Evolutionary conservation across 2,888 invertebrate genomes (phyloP).

Genomic region (Drosophila emarginata): DNA sequence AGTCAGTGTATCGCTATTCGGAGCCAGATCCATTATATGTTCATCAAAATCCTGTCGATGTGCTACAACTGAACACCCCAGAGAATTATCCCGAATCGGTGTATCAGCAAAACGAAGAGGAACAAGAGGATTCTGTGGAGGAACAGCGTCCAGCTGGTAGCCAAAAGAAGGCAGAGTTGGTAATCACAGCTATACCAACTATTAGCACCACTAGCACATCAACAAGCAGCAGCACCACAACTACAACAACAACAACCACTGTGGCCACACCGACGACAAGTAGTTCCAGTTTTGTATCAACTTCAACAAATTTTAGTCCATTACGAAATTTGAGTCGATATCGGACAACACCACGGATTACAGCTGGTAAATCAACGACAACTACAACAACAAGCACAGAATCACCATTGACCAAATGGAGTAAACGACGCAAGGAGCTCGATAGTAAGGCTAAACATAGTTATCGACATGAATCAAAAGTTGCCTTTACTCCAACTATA

Average conservation of each 20-base stretch:
- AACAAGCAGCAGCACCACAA: neutral
- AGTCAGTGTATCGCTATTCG: constrained; percentile 81
- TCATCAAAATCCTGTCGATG: constrained; percentile 58
- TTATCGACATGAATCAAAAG: constrained; percentile 55
- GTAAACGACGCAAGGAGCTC: constrained; percentile 69
- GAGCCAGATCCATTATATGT: constrained; percentile 83
- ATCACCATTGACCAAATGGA: constrained; percentile 79
- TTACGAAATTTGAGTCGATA: constrained; percentile 65
- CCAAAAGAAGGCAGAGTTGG: constrained; percentile 37
- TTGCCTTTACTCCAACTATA: constrained; percentile 11
- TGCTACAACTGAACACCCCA: constrained; percentile 42
- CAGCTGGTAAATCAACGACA: constrained; percentile 56
- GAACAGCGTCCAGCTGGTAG: constrained; percentile 43
- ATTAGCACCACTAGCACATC: constrained; percentile 7
- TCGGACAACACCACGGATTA: constrained; percentile 52
- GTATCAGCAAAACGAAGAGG: neutral
- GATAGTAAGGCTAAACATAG: constrained; percentile 63
- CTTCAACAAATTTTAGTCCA: constrained; percentile 66
- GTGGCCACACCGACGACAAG: constrained; percentile 9
- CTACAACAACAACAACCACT: constrained; percentile 13
- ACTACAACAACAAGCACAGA: constrained; percentile 67
- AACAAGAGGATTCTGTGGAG: constrained; percentile 67
- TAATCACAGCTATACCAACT: constrained; percentile 28
- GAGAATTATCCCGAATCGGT: constrained; percentile 1
- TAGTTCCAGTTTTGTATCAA: constrained; percentile 59